Percentiles rank a stretch among this genome's conserved stretches.
Conservation (phyloP, 2,113 vertebrate genomes). For the Mesitornis unicolor region DNA sequence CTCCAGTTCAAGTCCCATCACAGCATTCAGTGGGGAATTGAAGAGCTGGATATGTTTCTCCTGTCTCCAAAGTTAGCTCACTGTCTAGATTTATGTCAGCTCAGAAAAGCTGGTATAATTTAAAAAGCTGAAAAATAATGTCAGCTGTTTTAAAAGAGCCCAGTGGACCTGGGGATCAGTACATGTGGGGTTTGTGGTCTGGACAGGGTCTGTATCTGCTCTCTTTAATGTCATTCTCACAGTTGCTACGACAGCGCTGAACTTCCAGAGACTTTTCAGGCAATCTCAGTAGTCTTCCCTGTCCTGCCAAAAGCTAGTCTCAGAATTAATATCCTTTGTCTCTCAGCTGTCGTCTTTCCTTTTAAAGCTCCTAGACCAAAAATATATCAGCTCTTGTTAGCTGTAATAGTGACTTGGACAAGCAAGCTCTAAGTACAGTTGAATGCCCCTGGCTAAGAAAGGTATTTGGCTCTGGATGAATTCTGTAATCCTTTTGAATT, state of each 20-base stretch:
- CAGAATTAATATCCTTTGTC: constrained; percentile 44
- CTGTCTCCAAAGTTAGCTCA: constrained; percentile 49
- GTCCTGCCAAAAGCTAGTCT: constrained; percentile 34
- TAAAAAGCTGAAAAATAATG: constrained; percentile 53
- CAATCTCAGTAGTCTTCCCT: constrained; percentile 27
- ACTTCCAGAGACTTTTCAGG: constrained; percentile 38
- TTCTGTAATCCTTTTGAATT: constrained; percentile 10
- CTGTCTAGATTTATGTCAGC: constrained; percentile 56
- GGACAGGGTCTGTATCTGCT: neutral
- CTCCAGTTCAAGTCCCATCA: constrained; percentile 27
- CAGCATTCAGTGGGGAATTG: neutral
- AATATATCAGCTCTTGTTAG: constrained; percentile 7
- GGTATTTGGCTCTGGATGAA: neutral
- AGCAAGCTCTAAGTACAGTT: neutral
- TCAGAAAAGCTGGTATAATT: constrained; percentile 44
- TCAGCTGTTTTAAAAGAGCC: constrained; percentile 43
- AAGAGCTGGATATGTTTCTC: constrained; percentile 35
- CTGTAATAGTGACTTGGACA: neutral
- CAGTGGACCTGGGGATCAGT: neutral
- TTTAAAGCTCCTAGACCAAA: constrained; percentile 34
- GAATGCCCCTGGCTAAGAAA: neutral
- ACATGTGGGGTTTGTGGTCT: constrained; percentile 51
- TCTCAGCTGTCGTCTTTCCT: neutral
- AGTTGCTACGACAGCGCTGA: neutral
- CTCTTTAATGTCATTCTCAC: constrained; percentile 47